phyloP scores from a whole-genome alignment of 2,888 invertebrate species.

The Hypercompe scribonia region DNA sequence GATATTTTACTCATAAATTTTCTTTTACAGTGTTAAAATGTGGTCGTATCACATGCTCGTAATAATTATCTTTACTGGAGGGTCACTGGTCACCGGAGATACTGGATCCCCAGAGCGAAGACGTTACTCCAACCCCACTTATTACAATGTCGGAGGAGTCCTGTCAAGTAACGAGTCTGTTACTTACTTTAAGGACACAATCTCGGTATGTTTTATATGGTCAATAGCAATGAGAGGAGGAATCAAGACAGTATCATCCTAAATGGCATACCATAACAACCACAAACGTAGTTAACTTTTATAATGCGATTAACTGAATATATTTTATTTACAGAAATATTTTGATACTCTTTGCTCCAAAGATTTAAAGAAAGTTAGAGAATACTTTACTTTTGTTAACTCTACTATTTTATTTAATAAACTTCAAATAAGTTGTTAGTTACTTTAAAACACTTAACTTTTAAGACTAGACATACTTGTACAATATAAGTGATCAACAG shows the following conservation, averaged over 20 bases:
- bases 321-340: not conserved
- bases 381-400: not conserved
- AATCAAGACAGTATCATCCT: not conserved
- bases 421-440: too few relatives aligned
- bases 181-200: slow-evolving; percentile 92
- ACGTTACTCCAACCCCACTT: slow-evolving; percentile 87
- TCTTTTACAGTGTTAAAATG: slow-evolving; percentile 49
- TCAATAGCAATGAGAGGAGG: not conserved
- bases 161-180: slow-evolving; percentile 94
- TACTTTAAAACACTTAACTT: too few relatives aligned
- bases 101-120: slow-evolving; percentile 62
- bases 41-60: slow-evolving; percentile 53
- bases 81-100: slow-evolving; percentile 60
- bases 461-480: too few relatives aligned
- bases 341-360: not conserved
- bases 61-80: slow-evolving; percentile 43
- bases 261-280: too few relatives aligned
- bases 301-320: too few relatives aligned
- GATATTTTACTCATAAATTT: not conserved
- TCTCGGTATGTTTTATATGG: slow-evolving; percentile 88
- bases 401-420: too few relatives aligned
- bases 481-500: too few relatives aligned
- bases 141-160: slow-evolving; percentile 97
- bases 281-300: too few relatives aligned
- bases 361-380: not conserved